These are phyloP conservation scores for Hormaphis cornu DNA, from an alignment of 1,140 invertebrate species.

Conservation along the genomic window DNA sequence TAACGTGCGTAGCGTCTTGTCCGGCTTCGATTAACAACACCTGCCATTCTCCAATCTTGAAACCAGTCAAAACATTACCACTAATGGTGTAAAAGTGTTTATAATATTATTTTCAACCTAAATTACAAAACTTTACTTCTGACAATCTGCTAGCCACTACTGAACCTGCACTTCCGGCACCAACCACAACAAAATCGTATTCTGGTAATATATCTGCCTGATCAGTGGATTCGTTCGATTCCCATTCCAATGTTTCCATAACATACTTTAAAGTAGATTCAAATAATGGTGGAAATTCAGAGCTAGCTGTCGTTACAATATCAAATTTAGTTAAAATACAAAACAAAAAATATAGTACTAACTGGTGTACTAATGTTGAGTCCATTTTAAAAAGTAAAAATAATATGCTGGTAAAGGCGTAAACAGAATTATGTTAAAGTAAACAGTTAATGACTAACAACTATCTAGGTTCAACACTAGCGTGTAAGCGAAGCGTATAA, in stretches of 20 bases:
- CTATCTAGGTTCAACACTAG: too few relatives aligned
- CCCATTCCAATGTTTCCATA: slow-evolving; percentile 52
- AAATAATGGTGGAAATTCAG: slow-evolving; percentile 33
- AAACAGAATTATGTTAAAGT: too few relatives aligned
- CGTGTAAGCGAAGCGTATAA: too few relatives aligned
- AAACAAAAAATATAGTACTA: not conserved
- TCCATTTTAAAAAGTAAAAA: not conserved
- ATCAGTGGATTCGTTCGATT: slow-evolving; percentile 48
- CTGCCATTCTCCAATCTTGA: slow-evolving; percentile 37
- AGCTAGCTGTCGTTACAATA: not conserved
- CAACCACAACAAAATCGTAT: slow-evolving; percentile 2
- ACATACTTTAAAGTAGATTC: slow-evolving; percentile 28
- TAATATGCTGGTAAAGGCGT: too few relatives aligned
- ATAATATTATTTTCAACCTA: too few relatives aligned
- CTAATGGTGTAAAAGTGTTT: too few relatives aligned
- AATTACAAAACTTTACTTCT: too few relatives aligned
- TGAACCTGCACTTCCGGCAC: slow-evolving; percentile 38
- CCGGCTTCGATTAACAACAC: slow-evolving; percentile 45
- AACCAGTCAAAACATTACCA: too few relatives aligned
- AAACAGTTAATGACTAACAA: too few relatives aligned
- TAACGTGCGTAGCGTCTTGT: slow-evolving; percentile 56
- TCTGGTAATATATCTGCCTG: slow-evolving; percentile 24
- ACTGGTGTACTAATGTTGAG: not conserved
- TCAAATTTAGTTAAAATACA: not conserved
- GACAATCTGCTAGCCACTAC: slow-evolving; percentile 51